A percentile compares a stretch with the other conserved stretches of the same genome.
Conservation (phyloP, 2,113 vertebrate species). For the Prinia subflava region DNA sequence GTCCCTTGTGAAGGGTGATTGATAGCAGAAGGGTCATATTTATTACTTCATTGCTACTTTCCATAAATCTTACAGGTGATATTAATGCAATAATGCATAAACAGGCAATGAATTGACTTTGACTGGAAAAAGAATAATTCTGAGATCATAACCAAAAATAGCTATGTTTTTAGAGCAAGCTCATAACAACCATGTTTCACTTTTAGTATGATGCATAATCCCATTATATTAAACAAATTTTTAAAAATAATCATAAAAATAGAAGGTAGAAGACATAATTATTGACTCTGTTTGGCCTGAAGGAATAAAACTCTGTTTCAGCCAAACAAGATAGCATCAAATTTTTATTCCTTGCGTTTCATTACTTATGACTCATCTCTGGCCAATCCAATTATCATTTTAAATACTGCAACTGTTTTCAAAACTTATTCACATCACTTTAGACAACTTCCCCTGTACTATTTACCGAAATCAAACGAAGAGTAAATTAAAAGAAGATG, state of each 20-base stretch:
- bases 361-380: conserved; percentile 37
- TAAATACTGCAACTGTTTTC: conserved; percentile 20
- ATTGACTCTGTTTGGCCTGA: not conserved
- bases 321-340: conserved; percentile 29
- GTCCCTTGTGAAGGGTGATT: not conserved
- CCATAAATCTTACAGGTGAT: not conserved
- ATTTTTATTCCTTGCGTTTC: conserved; percentile 27
- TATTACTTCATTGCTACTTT: not conserved
- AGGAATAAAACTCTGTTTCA: not conserved
- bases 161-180: not conserved
- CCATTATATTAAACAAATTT: not conserved
- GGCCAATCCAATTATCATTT: conserved; percentile 15
- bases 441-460: not conserved
- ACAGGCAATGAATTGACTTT: not conserved
- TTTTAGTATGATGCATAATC: not conserved
- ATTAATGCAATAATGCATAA: not conserved
- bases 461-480: not conserved
- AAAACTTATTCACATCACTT: not conserved
- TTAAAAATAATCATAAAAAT: not conserved
- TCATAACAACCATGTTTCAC: not conserved
- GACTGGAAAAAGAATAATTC: not conserved
- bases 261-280: conserved; percentile 19
- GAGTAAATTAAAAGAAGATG: conserved; percentile 6
- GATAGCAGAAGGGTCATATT: not conserved
- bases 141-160: conserved; percentile 14